These are phyloP conservation scores for Microcaecilia unicolor DNA, from an alignment of 2,797 vertebrate genomes.

Conservation along the genomic window DNA sequence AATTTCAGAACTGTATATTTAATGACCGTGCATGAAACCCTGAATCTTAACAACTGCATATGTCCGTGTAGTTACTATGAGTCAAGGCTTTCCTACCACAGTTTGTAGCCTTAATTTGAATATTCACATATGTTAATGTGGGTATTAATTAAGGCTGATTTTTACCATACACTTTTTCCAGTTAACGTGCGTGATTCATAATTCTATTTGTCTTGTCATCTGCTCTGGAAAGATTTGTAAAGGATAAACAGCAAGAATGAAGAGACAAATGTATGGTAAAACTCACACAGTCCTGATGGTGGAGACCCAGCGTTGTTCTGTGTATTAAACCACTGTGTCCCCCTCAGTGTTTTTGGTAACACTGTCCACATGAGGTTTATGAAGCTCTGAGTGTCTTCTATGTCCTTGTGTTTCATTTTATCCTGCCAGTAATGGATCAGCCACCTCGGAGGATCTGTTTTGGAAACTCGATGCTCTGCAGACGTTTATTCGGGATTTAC, in stretches of 20 bases:
- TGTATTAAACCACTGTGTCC: constrained; percentile 51
- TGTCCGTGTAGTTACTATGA: constrained; percentile 72
- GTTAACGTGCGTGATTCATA: constrained; percentile 35
- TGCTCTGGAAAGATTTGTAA: constrained; percentile 53
- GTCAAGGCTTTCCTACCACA: constrained; percentile 38
- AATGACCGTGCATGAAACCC: constrained; percentile 81
- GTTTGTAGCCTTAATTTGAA: constrained; percentile 64
- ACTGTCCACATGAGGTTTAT: constrained; percentile 52
- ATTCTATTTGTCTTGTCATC: constrained; percentile 44
- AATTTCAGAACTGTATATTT: constrained; percentile 41
- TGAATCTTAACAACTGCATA: constrained; percentile 73
- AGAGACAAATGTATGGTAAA: constrained; percentile 70
- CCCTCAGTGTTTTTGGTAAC: constrained; percentile 38
- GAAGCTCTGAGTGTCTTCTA: constrained; percentile 5
- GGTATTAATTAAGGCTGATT: constrained; percentile 82
- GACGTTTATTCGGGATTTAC: constrained; percentile 95
- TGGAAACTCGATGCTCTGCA: constrained; percentile 97
- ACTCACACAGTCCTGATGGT: constrained; percentile 57
- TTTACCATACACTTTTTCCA: constrained; percentile 77
- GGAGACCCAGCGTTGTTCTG: constrained; percentile 56
- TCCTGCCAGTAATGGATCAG: constrained; percentile 85
- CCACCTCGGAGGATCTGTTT: constrained; percentile 94
- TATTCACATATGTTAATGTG: constrained; percentile 75
- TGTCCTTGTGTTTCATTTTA: constrained; percentile 43
- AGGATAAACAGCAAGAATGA: constrained; percentile 36